Evolutionary conservation across 2,797 vertebrate genomes (phyloP), one percentile per base, ranked within the genome.

Genomic region (Danio aesculapii): DNA sequence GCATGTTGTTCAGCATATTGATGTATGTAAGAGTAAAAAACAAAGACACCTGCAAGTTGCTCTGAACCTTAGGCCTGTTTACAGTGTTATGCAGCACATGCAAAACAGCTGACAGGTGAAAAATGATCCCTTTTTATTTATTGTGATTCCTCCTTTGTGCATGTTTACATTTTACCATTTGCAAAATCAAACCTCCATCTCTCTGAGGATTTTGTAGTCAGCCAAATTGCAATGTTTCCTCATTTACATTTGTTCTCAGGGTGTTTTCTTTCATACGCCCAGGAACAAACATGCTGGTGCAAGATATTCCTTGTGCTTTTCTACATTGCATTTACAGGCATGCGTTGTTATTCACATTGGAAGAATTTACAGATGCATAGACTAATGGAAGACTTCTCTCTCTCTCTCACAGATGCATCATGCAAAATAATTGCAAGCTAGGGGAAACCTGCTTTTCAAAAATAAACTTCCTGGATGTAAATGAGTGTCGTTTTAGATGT

Each of bases 131-230:
- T 39, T 21, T 47, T 41, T 43, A 59, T 59, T 69, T 53, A 44
- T 64, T 3, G 1, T 52, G 6, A 49, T 49, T 50, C 19, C 7
- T 12, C 12, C 13, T 50, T 41, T 77, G 52, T 8, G 11, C 6
- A 6, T 58, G 19, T 21, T 58, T 58, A 73, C 57, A 69, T 70
- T 59, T 71, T 53, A 72, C 52, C n/a, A 62, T 19, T 8, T 63
- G n/a, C 58, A 49, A 41, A 44, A 78, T 39, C 10, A 49, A 78
- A 61, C 55, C 17, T 6, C 8, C 8, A 47, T 61, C 8, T n/a
- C 30, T 68, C 2, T 49, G 19, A 13, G 43, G 8, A 57, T 67
- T 61, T 47, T 16, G 58, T 58, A 12, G 19, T n/a, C 19, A 30
- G 19, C 14, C 63, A 66, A 68, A 41, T 30, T 9, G 9, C 46